phyloP scores from a whole-genome alignment of 2,797 vertebrate genomes.

The Crenuchus spilurus region DNA sequence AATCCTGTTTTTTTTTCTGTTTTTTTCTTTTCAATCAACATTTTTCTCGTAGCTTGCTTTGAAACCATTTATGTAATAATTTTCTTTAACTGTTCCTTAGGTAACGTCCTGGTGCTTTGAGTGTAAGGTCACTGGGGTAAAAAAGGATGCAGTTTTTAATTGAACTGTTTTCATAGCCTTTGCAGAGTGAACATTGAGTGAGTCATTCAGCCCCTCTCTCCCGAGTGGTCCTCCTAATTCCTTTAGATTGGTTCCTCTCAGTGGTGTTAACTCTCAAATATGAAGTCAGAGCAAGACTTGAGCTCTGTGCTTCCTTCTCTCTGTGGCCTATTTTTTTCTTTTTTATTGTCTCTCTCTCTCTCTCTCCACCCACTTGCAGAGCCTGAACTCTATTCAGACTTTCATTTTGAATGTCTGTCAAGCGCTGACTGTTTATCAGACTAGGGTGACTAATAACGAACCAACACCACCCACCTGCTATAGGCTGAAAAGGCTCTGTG shows the following conservation, averaged over 20 bases:
- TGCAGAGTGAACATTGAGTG: background rate
- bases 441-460: constrained; percentile 69
- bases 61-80: background rate
- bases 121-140: background rate
- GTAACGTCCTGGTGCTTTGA: background rate
- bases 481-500: constrained; percentile 46
- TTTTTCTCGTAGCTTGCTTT: too few species aligned
- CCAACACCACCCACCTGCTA: constrained; percentile 60
- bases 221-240: constrained; percentile 41
- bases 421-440: constrained; percentile 61
- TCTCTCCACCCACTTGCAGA: constrained; percentile 49
- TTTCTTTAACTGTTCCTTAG: background rate
- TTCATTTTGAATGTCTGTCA: constrained; percentile 71
- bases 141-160: background rate
- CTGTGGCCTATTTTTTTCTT: constrained; percentile 22
- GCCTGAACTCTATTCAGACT: constrained; percentile 52
- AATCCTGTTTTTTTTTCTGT: background rate
- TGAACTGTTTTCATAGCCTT: background rate
- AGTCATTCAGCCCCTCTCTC: constrained; percentile 7
- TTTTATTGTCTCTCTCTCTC: background rate
- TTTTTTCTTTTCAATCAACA: too few species aligned
- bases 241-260: constrained; percentile 28
- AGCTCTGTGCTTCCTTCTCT: constrained; percentile 17
- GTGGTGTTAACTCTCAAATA: constrained; percentile 16
- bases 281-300: constrained; percentile 1